Evolutionary conservation across 1,140 invertebrate genomes (phyloP).

Genomic region (Lepeophtheirus salmonis): DNA sequence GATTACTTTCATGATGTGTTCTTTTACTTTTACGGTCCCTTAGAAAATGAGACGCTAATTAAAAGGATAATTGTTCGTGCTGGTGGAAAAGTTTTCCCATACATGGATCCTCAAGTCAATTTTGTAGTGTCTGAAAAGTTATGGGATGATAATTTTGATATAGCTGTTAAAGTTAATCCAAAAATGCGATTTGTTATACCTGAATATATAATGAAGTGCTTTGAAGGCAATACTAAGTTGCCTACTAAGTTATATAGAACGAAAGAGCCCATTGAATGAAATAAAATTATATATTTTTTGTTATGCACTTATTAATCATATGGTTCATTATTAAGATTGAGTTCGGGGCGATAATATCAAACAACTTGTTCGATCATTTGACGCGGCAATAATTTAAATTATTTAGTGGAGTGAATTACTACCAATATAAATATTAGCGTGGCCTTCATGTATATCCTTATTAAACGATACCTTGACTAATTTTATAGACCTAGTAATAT

Average conservation of each 20-base stretch:
- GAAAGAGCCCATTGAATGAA: not conserved
- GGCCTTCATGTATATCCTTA: too few relatives aligned
- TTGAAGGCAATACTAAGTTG: slow-evolving; percentile 22
- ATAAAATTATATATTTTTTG: too few relatives aligned
- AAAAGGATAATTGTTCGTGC: slow-evolving; percentile 15
- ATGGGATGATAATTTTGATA: slow-evolving; percentile 31
- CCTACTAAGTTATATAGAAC: not conserved
- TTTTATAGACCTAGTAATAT: too few relatives aligned
- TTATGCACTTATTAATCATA: too few relatives aligned
- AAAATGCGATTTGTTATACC: slow-evolving; percentile 29
- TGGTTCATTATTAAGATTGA: too few relatives aligned
- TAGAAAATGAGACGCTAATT: not conserved
- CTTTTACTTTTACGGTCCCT: slow-evolving; percentile 6
- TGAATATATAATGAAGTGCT: slow-evolving; percentile 27
- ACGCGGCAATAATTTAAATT: too few relatives aligned
- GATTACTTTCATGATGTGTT: not conserved
- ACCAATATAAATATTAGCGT: too few relatives aligned
- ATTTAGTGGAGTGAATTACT: too few relatives aligned
- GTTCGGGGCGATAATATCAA: too few relatives aligned
- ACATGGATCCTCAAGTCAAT: slow-evolving; percentile 28
- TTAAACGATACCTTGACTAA: too few relatives aligned
- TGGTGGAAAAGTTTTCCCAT: slow-evolving; percentile 27
- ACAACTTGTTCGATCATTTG: too few relatives aligned
- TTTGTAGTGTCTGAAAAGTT: slow-evolving; percentile 26
- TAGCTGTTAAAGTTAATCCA: slow-evolving; percentile 27